These are phyloP conservation scores for Neoniphon sammara DNA, from an alignment of 2,797 vertebrate genomes.

Conservation along the genomic window DNA sequence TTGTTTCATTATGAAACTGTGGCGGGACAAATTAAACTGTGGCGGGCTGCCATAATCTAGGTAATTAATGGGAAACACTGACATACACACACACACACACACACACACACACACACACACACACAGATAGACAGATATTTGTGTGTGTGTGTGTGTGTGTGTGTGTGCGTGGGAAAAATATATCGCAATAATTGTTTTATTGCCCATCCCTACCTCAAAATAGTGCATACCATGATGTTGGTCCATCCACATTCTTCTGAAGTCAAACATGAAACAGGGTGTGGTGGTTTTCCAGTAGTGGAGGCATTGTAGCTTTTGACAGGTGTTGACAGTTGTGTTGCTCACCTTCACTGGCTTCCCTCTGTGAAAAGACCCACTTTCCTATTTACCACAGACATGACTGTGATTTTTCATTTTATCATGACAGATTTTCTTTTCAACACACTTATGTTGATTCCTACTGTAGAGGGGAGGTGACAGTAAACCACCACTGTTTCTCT, in stretches of 20 bases:
- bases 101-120: too few species aligned
- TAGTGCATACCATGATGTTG: not conserved
- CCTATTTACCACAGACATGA: not conserved
- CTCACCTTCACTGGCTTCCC: constrained; percentile 14
- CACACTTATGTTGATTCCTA: not conserved
- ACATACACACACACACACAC: too few species aligned
- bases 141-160: too few species aligned
- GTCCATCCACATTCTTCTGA: constrained; percentile 65
- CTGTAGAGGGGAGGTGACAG: not conserved
- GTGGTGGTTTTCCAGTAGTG: constrained; percentile 54
- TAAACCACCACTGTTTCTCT: constrained; percentile 27
- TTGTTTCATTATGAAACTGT: too few species aligned
- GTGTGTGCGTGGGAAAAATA: too few species aligned
- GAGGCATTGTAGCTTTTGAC: constrained; percentile 28
- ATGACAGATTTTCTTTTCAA: not conserved
- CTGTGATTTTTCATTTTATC: not conserved
- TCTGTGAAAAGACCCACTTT: not conserved
- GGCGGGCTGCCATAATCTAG: not conserved
- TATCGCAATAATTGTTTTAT: too few species aligned
- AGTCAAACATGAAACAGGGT: constrained; percentile 48
- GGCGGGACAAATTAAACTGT: too few species aligned
- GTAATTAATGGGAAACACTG: not conserved
- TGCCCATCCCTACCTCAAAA: not conserved
- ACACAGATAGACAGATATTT: not conserved
- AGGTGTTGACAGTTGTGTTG: constrained; percentile 16